Conservation (phyloP, 2,888 invertebrate species). For the Siphlonurus alternatus region DNA sequence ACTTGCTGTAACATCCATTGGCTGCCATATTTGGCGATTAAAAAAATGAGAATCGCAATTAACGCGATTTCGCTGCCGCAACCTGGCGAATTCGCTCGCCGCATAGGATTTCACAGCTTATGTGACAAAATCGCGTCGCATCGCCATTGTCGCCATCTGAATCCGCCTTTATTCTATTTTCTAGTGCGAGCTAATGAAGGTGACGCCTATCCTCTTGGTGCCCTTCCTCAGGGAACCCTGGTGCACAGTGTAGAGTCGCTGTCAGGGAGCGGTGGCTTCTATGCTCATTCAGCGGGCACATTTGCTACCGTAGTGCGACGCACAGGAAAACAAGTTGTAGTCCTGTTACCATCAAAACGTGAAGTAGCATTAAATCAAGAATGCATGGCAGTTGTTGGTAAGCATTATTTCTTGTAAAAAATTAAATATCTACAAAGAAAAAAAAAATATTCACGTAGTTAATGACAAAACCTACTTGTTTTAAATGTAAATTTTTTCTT, state of each 20-base stretch:
- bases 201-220: conserved; percentile 89
- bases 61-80: too few species aligned
- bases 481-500: background rate
- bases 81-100: too few species aligned
- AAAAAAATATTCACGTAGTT: too few species aligned
- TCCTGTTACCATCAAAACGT: conserved; percentile 70
- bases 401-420: conserved; percentile 16
- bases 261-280: conserved; percentile 55
- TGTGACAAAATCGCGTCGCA: too few species aligned
- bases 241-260: conserved; percentile 69
- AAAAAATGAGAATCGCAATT: too few species aligned
- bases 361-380: conserved; percentile 55
- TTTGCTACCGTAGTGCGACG: conserved; percentile 54
- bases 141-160: too few species aligned
- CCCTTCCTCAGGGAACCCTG: conserved; percentile 67
- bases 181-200: conserved; percentile 83
- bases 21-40: too few species aligned
- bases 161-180: too few species aligned
- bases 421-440: too few species aligned
- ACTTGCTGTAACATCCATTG: too few species aligned
- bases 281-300: conserved; percentile 70
- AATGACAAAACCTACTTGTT: too few species aligned
- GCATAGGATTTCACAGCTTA: too few species aligned
- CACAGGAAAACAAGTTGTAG: conserved; percentile 48
- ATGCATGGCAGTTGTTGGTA: conserved; percentile 87